Evolutionary conservation across 2,888 invertebrate species (phyloP).

Genomic region (Patella depressa): DNA sequence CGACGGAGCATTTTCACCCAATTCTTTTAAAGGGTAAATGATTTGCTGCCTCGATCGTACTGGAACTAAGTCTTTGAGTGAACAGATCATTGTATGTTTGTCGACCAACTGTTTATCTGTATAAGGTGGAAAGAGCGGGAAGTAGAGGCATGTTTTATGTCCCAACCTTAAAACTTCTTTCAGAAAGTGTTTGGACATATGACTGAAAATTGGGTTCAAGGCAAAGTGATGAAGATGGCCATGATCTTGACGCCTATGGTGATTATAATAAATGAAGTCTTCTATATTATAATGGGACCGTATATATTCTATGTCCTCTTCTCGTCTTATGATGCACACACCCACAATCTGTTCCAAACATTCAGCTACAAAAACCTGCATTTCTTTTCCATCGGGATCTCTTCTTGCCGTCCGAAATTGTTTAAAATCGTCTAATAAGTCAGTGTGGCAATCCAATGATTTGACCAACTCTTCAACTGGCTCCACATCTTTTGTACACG

Average conservation of each 20-base stretch:
- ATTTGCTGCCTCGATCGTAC: conserved; percentile 70
- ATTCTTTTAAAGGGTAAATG: conserved; percentile 62
- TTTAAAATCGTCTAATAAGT: conserved; percentile 61
- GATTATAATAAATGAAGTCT: conserved; percentile 72
- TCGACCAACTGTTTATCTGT: conserved; percentile 49
- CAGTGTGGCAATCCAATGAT: conserved; percentile 59
- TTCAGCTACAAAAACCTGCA: conserved; percentile 69
- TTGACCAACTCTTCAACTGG: conserved; percentile 62
- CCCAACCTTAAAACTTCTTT: conserved; percentile 69
- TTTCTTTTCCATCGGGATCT: conserved; percentile 69
- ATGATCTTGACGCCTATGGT: conserved; percentile 69
- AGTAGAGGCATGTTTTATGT: conserved; percentile 70
- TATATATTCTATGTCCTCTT: conserved; percentile 69
- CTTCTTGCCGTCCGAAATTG: conserved; percentile 63
- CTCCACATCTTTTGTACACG: conserved; percentile 49
- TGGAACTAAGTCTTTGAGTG: conserved; percentile 68
- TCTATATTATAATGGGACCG: conserved; percentile 72
- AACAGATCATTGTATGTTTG: conserved; percentile 64
- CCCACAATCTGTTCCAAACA: conserved; percentile 67
- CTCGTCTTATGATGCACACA: conserved; percentile 65
- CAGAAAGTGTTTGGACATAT: conserved; percentile 69
- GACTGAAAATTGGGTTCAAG: conserved; percentile 69
- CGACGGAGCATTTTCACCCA: conserved; percentile 69
- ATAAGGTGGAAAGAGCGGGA: conserved; percentile 68
- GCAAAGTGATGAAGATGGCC: conserved; percentile 70